These are phyloP conservation scores for Corapipo altera DNA, from an alignment of 2,113 vertebrate species.

Conservation along the genomic window DNA sequence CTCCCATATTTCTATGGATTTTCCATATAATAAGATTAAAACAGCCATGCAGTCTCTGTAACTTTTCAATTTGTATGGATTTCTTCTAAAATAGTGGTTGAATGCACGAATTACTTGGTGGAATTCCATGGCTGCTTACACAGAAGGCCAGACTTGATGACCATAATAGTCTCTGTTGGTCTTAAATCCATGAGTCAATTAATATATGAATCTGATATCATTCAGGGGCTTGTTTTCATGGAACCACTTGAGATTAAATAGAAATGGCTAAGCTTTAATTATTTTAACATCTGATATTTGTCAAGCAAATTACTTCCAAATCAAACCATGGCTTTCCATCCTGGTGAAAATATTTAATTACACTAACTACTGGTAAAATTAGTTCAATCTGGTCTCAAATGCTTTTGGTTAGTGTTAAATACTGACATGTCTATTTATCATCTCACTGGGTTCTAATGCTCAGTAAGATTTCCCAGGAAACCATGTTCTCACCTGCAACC, in stretches of 20 bases:
- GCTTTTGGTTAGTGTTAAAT: slow-evolving; percentile 38
- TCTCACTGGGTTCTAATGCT: neutral
- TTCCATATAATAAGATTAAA: neutral
- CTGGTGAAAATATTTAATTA: slow-evolving; percentile 56
- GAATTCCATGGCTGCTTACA: neutral
- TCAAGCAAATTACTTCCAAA: slow-evolving; percentile 28
- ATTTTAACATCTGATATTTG: slow-evolving; percentile 56
- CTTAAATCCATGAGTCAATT: slow-evolving; percentile 11
- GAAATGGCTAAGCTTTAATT: slow-evolving; percentile 25
- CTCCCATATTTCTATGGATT: neutral
- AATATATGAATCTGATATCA: slow-evolving; percentile 1
- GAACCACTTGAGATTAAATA: slow-evolving; percentile 26
- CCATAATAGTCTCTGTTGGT: neutral
- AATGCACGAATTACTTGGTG: neutral
- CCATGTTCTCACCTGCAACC: neutral
- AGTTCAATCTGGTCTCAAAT: slow-evolving; percentile 28
- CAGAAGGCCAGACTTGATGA: neutral
- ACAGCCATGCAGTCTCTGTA: neutral
- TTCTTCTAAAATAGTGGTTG: neutral
- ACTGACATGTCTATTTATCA: slow-evolving; percentile 4
- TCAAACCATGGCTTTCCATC: slow-evolving; percentile 13
- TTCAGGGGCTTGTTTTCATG: slow-evolving; percentile 13
- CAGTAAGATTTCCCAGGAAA: neutral
- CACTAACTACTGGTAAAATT: slow-evolving; percentile 34
- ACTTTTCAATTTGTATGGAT: neutral